These are phyloP conservation scores for Lasioglossum baleicum DNA, from an alignment of 1,140 invertebrate genomes.

Conservation along the genomic window DNA sequence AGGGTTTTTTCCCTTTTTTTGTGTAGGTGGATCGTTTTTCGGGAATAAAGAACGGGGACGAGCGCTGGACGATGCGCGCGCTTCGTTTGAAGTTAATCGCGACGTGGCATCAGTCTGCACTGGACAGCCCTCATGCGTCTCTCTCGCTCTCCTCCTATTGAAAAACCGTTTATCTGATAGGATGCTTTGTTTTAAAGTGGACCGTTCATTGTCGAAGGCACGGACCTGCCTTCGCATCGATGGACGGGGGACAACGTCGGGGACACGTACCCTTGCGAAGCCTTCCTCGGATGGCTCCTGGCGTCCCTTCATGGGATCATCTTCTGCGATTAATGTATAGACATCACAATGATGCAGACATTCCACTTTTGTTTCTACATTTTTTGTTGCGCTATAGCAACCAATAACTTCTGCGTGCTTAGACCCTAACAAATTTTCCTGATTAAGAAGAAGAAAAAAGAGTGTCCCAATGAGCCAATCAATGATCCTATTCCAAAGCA, in stretches of 20 bases:
- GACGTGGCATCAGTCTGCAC: constrained; percentile 75
- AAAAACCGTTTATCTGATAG: constrained; percentile 77
- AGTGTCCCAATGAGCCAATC: too few species aligned
- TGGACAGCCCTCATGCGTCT: constrained; percentile 78
- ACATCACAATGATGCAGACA: too few species aligned
- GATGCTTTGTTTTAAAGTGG: constrained; percentile 77
- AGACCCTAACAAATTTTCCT: too few species aligned
- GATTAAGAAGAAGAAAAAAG: too few species aligned
- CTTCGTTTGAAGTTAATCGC: constrained; percentile 77
- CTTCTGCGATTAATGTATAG: neutral
- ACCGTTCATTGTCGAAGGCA: constrained; percentile 71
- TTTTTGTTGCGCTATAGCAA: too few species aligned
- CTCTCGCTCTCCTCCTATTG: constrained; percentile 66
- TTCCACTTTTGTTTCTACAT: too few species aligned
- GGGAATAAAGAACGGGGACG: constrained; percentile 59
- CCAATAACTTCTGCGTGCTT: too few species aligned
- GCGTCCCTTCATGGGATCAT: neutral
- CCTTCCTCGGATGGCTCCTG: neutral
- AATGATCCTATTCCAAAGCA: too few species aligned
- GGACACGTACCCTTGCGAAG: constrained; percentile 31
- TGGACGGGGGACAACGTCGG: constrained; percentile 18
- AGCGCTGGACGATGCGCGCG: constrained; percentile 64
- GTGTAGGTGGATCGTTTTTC: constrained; percentile 48
- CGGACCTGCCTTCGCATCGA: constrained; percentile 44
- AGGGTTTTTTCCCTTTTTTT: neutral